A percentile compares a stretch with the other conserved stretches of the same genome.
These are phyloP conservation scores for Entomobrya multifasciata DNA, from an alignment of 2,888 invertebrate genomes.

Conservation along the genomic window DNA sequence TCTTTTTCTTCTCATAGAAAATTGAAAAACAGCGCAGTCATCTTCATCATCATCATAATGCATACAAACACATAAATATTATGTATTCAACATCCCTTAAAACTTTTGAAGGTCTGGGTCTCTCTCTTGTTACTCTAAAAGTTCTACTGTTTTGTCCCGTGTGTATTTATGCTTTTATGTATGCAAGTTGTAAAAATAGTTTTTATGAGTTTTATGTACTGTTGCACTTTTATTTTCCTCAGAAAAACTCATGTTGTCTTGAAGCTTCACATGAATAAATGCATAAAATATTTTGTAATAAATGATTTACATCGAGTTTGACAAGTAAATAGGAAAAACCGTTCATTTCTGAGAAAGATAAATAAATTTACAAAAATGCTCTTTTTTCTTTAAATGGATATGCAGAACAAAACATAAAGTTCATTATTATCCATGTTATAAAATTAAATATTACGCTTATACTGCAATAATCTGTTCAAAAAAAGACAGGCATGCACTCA, in stretches of 20 bases:
- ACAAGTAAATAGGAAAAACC: slow-evolving; percentile 10
- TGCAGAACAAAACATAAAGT: neutral
- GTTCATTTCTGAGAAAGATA: slow-evolving; percentile 19
- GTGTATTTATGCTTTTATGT: neutral
- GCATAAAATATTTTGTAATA: slow-evolving; percentile 27
- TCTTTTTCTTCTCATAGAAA: too few relatives aligned
- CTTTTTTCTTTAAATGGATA: neutral
- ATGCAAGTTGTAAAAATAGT: slow-evolving; percentile 40
- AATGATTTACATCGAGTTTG: slow-evolving; percentile 41
- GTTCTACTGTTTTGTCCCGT: slow-evolving; percentile 11
- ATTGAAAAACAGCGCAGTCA: slow-evolving; percentile 13
- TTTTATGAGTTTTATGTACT: slow-evolving; percentile 46
- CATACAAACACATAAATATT: too few relatives aligned
- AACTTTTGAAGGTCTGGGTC: slow-evolving; percentile 53
- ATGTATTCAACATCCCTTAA: slow-evolving; percentile 47
- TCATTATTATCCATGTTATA: neutral
- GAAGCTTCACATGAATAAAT: slow-evolving; percentile 13
- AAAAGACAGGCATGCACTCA: too few relatives aligned
- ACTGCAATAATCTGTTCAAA: neutral
- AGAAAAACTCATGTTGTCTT: too few relatives aligned
- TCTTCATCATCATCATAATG: slow-evolving; percentile 1
- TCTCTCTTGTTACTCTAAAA: too few relatives aligned
- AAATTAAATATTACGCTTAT: neutral
- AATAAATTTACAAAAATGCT: slow-evolving; percentile 1
- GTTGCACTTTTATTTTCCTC: slow-evolving; percentile 24